Evolutionary conservation across 2,113 vertebrate species (phyloP), one percentile per base, ranked within the genome.

Genomic region (Antigone vipio): DNA sequence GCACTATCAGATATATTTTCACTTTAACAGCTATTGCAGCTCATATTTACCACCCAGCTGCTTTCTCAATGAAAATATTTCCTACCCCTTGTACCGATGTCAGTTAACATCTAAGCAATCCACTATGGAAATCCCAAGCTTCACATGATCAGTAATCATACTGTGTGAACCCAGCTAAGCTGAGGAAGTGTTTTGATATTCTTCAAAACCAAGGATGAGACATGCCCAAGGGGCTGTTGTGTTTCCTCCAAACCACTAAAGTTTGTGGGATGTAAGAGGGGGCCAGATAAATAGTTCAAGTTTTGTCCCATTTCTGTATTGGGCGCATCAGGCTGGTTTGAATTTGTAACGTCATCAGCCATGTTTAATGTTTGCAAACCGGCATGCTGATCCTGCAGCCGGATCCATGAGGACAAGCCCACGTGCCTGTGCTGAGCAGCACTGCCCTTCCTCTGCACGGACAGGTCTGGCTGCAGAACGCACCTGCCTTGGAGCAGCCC

Each of bases 31-130:
- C 27, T 81, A 5, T 62, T 69, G 67, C 40, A 76, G 62, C 9
- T 88, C 32, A 2, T 92, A 45, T 69, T 92, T 82, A 50, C 45
- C 27, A 83, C n/a, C 11, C 23, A 56, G 24, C 29, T 62, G 4
- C 50, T 88, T 79, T 88, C 55, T 93, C 88, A 92, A 9, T 77
- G 30, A 56, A 82, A 86, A 9, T 56, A n/a, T 26, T 92, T 74
- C 62, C 62, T 64, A n/a, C 34, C 22, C n/a, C 15, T 75, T 0
- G 0, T 69, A 24, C 11, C 0, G 11, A 20, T 42, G 45, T n/a
- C 40, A 32, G n/a, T n/a, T 71, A 34, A 42, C 40, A 75, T 52
- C 49, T 21, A n/a, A 45, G 50, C 27, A 60, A 56, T 49, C 53
- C 49, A 12, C 15, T n/a, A 1, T 12, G 40, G 83, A 92, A 81